phyloP scores from a whole-genome alignment of 2,797 vertebrate species.

The Cyclopterus lumpus region DNA sequence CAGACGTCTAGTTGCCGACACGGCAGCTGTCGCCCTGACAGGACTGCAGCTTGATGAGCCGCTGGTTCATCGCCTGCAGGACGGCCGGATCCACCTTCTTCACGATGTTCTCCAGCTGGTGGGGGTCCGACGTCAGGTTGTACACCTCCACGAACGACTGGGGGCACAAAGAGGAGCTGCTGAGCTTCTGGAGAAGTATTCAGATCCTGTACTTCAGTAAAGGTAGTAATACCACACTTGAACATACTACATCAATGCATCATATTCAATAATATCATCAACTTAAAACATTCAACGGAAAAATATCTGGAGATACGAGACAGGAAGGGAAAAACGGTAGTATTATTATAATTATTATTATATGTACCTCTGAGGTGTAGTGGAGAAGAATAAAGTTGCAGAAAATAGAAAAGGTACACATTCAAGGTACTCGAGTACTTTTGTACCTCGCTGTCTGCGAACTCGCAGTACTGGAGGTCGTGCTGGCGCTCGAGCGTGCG shows the following conservation, averaged over 20 bases:
- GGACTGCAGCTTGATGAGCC: slow-evolving; percentile 86
- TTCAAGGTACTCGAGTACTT: no score
- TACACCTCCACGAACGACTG: slow-evolving; percentile 87
- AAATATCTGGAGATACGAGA: no score
- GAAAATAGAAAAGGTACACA: background rate
- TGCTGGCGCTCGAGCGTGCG: slow-evolving; percentile 66
- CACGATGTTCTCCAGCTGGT: slow-evolving; percentile 87
- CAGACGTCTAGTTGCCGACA: no score
- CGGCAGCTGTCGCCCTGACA: slow-evolving; percentile 79
- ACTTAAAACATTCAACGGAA: no score
- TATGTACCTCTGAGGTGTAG: background rate
- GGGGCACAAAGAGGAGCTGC: no score
- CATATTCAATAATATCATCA: no score
- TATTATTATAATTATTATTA: no score
- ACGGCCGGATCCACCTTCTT: slow-evolving; percentile 84
- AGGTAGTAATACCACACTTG: no score
- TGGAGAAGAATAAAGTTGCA: background rate
- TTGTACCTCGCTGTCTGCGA: slow-evolving; percentile 84
- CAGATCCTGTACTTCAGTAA: no score
- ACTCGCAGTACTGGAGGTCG: slow-evolving; percentile 87
- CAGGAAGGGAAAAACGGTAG: no score
- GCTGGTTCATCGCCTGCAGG: slow-evolving; percentile 86
- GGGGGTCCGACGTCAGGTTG: slow-evolving; percentile 81
- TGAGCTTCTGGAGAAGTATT: no score
- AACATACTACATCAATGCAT: no score